These are phyloP conservation scores for Spodoptera littoralis DNA, from an alignment of 2,888 invertebrate genomes.

Conservation along the genomic window DNA sequence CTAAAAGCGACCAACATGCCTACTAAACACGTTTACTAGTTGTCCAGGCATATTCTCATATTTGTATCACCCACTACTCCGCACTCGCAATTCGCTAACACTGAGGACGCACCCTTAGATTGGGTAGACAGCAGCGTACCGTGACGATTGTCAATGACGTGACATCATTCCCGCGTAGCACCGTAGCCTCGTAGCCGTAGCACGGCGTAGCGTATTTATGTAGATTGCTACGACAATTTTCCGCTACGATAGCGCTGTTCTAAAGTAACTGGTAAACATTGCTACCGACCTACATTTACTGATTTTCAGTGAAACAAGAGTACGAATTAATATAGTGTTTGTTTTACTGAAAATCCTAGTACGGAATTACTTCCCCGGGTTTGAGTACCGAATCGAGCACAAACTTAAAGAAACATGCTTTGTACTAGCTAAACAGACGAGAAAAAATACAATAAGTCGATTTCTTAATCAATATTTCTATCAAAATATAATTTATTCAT, in stretches of 20 bases:
- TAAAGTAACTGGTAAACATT: conserved; percentile 5
- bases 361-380: too few species aligned
- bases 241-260: conserved; percentile 22
- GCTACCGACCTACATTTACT: conserved; percentile 3
- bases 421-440: too few species aligned
- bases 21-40: too few species aligned
- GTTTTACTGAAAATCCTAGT: too few species aligned
- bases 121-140: conserved; percentile 15
- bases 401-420: too few species aligned
- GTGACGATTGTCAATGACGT: conserved; percentile 35
- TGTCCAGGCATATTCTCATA: too few species aligned
- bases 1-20: too few species aligned
- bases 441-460: too few species aligned
- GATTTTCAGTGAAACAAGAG: conserved; percentile 12
- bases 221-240: conserved; percentile 36
- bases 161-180: conserved; percentile 29
- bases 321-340: not conserved
- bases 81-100: too few species aligned
- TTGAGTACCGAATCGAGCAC: too few species aligned
- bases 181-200: conserved; percentile 13
- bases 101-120: not conserved
- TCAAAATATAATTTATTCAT: conserved; percentile 28
- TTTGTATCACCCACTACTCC: too few species aligned
- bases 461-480: conserved; percentile 23
- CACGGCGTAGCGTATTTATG: conserved; percentile 13